Base-by-base conservation (phyloP, 37 sponge, comb jelly and placozoan species). In the Cliona cf. orientalis region DNA sequence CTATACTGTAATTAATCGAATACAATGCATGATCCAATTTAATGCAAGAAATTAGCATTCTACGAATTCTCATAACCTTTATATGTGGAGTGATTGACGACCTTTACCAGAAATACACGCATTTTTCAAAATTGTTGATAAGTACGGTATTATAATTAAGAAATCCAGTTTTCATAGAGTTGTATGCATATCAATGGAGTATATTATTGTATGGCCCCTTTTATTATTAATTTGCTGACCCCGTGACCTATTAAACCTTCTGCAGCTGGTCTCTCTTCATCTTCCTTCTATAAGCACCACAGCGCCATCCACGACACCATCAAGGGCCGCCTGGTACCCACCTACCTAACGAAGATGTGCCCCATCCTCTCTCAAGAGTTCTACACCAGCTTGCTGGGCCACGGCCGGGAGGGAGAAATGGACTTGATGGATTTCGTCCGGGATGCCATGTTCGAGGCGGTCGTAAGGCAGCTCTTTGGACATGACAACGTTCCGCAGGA, bases 361-460 rank as follows among this genome's bases (percentile, higher is more conserved):
- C 75, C 79, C 1, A 23, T 11, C 23, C 78, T 93, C 44, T 84
- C 80, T 28, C 0, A 38, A 22, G 61, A 78, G 31, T 84, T 88
- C 63, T 26, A 71, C 53, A 46, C 19, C 66, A 31, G 45, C 26
- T 49, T 82, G n/a, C 5, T 19, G n/a, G 9, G 19, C 22, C 34
- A 62, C 22, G 76, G 56, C 1, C 28, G 75, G 17, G 73, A 69
- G 4, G 82, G 76, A 26, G 83, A 85, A 69, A 62, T 70, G 69
- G 94, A 94, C 4, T 66, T 94, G 66, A 76, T 94, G 88, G 75
- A 77, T 2, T 91, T 90, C 40, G 86, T 94, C 11, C 49, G 84
- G 28, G 43, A 35, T 28, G 57, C 80, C 43, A 94, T 94, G 94
- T 94, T 94, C 65, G 39, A 72, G 0, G 19, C 88, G 9, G 86